These are phyloP conservation scores for Eremophila alpestris DNA, from an alignment of 2,797 vertebrate genomes.

Conservation along the genomic window DNA sequence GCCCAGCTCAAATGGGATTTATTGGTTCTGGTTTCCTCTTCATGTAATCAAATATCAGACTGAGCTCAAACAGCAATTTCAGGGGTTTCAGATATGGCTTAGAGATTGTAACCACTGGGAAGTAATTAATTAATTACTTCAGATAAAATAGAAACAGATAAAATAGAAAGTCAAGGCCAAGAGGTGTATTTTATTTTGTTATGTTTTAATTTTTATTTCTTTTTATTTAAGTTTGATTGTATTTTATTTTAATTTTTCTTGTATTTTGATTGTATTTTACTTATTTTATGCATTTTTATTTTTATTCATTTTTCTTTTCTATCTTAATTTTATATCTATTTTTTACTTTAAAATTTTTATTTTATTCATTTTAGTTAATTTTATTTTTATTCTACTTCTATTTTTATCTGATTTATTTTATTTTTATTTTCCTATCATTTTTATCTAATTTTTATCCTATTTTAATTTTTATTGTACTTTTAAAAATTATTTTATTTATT, in stretches of 20 bases:
- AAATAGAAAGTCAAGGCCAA: not conserved
- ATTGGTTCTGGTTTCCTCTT: not conserved
- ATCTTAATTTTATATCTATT: not conserved
- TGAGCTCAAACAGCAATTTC: not conserved
- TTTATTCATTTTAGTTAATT: not conserved
- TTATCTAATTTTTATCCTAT: no score
- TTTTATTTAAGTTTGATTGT: not conserved
- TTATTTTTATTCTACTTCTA: not conserved
- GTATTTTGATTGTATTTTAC: not conserved
- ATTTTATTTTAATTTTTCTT: not conserved
- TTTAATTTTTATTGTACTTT: no score
- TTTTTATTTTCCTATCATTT: not conserved
- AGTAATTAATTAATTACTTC: no score
- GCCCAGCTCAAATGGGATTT: not conserved
- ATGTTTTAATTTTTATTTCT: no score
- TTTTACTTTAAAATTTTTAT: not conserved
- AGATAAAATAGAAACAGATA: not conserved
- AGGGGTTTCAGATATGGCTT: not conserved
- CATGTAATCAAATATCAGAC: not conserved
- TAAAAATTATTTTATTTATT: no score
- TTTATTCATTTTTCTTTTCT: not conserved
- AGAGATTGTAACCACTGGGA: not conserved
- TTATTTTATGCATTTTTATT: not conserved
- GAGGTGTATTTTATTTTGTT: not conserved
- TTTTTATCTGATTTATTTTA: not conserved